Base-by-base conservation (phyloP, 2,113 vertebrate species). In the Maylandia zebra region DNA sequence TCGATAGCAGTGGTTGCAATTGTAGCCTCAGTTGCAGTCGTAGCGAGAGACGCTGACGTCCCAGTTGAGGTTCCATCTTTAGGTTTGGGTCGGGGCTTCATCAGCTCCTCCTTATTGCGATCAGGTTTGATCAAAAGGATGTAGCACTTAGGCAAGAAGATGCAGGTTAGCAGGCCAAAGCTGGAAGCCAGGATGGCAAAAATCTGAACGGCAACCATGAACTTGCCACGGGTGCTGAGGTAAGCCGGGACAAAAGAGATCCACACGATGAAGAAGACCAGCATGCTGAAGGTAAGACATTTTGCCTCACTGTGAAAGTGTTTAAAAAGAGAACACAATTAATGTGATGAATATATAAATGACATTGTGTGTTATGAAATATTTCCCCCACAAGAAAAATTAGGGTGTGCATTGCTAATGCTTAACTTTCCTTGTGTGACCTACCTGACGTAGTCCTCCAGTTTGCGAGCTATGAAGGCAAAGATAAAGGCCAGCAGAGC, bases 231-330 rank as follows among this genome's bases (percentile, higher is more conserved):
- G 1, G 97, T 98, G 96, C 97, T 98, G 87, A 98, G 93, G 86
- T 97, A 98, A n/a, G 97, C 97, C 1, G 97, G 97, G 27, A 98
- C 96, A 11, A 98, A 98, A 69, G 97, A 98, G 94, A 97, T 97
- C 96, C 97, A 98, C 86, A 98, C 94, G 1, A 98, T 97, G 92
- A 98, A 98, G 94, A 98, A 97, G 61, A 97, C 97, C 90, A 98
- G 92, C 96, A 98, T 97, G 84, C 96, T 96, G 64, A 98, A 98
- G 38, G 97, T 97, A 90, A 98, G 56, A 16, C 95, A 94, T 93
- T 98, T 98, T 2, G 94, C 97, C 91, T 98, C 97, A 6, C 97
- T 96, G 90, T 32, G 81, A 85, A 34, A 84, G 34, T 22, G 11
- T 8, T 88, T 19, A 78, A 78, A 19, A 17, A 59, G 53, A 86